Evolutionary conservation across 2,113 vertebrate species (phyloP).

Genomic region (Anas platyrhynchos): DNA sequence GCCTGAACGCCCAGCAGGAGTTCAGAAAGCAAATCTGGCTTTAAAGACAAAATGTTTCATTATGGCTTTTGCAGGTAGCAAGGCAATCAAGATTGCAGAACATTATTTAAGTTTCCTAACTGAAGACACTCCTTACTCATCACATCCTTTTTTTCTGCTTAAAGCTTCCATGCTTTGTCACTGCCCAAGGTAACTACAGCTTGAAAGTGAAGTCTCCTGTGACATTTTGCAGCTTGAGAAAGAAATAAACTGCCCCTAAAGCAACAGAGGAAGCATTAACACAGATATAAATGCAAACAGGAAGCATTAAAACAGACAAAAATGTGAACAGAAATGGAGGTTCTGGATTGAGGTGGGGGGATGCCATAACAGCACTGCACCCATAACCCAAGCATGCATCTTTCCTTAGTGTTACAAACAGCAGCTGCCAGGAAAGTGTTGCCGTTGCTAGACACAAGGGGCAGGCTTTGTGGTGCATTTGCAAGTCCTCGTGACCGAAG

Average conservation of each 20-base stretch:
- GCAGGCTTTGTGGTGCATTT: not conserved
- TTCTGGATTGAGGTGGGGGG: not conserved
- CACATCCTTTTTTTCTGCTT: not conserved
- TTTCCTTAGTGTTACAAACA: not conserved
- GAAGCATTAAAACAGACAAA: not conserved
- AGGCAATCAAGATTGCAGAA: not conserved
- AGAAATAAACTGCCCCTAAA: not conserved
- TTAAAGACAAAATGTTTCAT: slow-evolving; percentile 16
- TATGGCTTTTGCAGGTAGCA: not conserved
- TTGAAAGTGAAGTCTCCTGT: not conserved
- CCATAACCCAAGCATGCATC: not conserved
- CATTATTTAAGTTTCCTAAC: not conserved
- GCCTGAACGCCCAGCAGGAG: not conserved
- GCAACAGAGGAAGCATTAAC: not conserved
- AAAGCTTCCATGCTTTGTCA: not conserved
- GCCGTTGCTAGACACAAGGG: not conserved
- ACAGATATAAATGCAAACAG: not conserved
- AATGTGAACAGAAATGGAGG: not conserved
- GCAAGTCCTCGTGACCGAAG: not conserved
- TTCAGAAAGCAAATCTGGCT: not conserved
- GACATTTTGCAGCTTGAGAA: not conserved
- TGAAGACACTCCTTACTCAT: not conserved
- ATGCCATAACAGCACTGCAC: not conserved
- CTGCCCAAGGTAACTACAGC: not conserved
- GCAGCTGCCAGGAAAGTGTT: not conserved